These are phyloP conservation scores for Leptothorax acervorum DNA, from an alignment of 2,888 invertebrate genomes.

Conservation along the genomic window DNA sequence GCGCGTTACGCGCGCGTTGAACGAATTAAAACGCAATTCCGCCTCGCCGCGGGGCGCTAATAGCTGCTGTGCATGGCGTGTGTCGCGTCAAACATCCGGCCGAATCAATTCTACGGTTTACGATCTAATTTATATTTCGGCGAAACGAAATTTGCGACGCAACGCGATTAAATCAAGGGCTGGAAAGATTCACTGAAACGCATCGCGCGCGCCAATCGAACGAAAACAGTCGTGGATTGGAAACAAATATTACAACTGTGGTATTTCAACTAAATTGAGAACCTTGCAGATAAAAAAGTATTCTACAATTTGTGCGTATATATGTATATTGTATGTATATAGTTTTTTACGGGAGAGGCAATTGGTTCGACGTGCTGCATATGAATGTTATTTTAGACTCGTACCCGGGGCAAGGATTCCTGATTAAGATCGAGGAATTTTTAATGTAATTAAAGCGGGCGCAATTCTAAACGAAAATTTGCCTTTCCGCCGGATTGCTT, in stretches of 20 bases:
- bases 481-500: conserved; percentile 16
- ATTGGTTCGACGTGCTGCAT: not conserved
- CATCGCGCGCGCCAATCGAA: not conserved
- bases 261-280: not conserved
- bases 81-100: conserved; percentile 26
- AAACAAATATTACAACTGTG: not conserved
- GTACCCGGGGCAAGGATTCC: not conserved
- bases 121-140: conserved; percentile 54
- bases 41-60: conserved; percentile 35
- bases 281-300: not conserved
- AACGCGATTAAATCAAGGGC: conserved; percentile 44
- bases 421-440: conserved; percentile 58
- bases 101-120: conserved; percentile 55
- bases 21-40: conserved; percentile 49
- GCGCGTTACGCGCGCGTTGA: conserved; percentile 31
- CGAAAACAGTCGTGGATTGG: not conserved
- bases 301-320: too few species aligned
- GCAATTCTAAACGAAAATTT: conserved; percentile 50
- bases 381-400: conserved; percentile 3
- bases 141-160: conserved; percentile 41
- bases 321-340: too few species aligned
- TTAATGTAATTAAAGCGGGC: conserved; percentile 60
- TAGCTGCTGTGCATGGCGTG: conserved; percentile 24
- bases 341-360: not conserved
- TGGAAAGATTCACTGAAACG: not conserved